A percentile compares a stretch with the other conserved stretches of the same genome.
Conservation (phyloP, 2,888 invertebrate genomes). For the Metellina segmentata region DNA sequence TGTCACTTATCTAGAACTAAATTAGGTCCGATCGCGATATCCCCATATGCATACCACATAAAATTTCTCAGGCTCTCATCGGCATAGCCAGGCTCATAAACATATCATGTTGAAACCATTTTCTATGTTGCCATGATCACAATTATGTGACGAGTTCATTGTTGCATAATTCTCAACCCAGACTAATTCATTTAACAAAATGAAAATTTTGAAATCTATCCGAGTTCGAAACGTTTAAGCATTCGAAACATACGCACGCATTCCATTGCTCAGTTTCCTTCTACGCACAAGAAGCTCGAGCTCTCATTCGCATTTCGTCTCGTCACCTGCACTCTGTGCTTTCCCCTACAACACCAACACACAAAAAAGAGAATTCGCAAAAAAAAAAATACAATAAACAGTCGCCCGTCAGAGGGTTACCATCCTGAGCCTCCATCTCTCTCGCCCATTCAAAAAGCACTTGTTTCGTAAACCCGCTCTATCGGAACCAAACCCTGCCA, state of each 20-base stretch:
- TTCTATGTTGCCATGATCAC: no score
- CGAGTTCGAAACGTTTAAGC: neutral
- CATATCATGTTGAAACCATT: no score
- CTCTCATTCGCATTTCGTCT: neutral
- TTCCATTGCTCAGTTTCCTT: neutral
- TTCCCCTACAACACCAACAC: neutral
- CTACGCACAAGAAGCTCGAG: neutral
- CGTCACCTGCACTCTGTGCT: neutral
- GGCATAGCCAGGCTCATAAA: no score
- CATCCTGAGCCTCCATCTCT: slow-evolving; percentile 64
- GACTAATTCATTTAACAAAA: no score
- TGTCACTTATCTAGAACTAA: no score
- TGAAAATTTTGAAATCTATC: no score
- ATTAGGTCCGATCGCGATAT: no score
- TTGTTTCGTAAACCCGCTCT: slow-evolving; percentile 74
- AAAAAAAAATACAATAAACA: slow-evolving; percentile 48
- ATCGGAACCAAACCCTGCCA: slow-evolving; percentile 43
- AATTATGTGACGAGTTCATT: no score
- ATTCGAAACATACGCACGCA: neutral
- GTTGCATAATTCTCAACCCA: no score
- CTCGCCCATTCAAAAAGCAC: slow-evolving; percentile 50
- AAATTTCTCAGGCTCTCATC: no score
- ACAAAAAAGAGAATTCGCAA: slow-evolving; percentile 2
- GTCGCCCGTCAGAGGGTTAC: slow-evolving; percentile 61
- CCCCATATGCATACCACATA: no score